phyloP scores from a whole-genome alignment of 2,797 vertebrate species.

The Rhodeus uyekii region DNA sequence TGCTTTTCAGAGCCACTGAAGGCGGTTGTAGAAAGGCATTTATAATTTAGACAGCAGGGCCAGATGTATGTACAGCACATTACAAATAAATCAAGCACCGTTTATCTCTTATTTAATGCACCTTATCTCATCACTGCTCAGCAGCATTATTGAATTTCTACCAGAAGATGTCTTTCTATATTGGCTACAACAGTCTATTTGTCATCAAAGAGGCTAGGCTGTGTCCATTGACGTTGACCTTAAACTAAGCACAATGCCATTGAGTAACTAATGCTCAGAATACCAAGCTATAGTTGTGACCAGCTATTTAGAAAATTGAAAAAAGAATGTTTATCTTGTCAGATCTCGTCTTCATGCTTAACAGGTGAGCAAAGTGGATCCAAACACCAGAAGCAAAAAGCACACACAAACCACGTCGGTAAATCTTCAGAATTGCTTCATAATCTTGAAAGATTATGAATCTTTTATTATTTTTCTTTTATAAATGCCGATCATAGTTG shows the following conservation, averaged over 20 bases:
- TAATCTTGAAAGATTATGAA: background rate
- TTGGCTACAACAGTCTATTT: background rate
- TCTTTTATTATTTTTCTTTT: background rate
- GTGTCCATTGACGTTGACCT: background rate
- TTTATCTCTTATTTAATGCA: background rate
- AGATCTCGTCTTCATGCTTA: background rate
- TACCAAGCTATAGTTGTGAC: background rate
- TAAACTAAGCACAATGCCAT: background rate
- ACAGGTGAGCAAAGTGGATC: constrained; percentile 1
- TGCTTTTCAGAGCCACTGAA: background rate
- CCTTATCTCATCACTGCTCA: background rate
- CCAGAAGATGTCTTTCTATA: background rate
- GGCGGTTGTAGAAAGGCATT: background rate
- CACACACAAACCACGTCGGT: background rate
- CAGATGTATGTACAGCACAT: background rate
- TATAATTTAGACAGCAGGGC: background rate
- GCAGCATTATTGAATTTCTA: background rate
- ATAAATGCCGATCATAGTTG: background rate
- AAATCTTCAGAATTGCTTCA: background rate
- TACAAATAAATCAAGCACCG: background rate
- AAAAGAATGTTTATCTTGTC: background rate
- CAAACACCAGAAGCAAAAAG: background rate
- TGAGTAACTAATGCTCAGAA: background rate
- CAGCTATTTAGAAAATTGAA: background rate
- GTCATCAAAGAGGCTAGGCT: background rate